Percentiles rank a stretch among this genome's conserved stretches.
Evolutionary conservation across 2,888 invertebrate genomes (phyloP).

Genomic region (Pammene aurita): DNA sequence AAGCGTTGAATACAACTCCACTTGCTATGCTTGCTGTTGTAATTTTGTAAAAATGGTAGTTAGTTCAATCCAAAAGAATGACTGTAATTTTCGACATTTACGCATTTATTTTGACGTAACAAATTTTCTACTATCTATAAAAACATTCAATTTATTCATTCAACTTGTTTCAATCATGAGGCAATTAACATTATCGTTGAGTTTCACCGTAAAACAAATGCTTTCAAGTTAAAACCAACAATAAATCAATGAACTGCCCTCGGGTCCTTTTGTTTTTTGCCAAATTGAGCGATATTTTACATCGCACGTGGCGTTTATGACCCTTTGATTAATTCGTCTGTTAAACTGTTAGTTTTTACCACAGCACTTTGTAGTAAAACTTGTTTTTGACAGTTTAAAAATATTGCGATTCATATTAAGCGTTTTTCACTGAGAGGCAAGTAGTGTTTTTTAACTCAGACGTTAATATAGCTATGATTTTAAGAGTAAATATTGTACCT

Average conservation of each 20-base stretch:
- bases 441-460: neutral
- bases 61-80: too few species aligned
- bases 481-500: too few species aligned
- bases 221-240: constrained; percentile 45
- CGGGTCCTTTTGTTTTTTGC: constrained; percentile 62
- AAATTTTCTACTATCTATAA: neutral
- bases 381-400: constrained; percentile 5
- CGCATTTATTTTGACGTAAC: neutral
- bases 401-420: neutral
- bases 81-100: too few species aligned
- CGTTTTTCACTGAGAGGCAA: neutral
- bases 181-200: constrained; percentile 55
- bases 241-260: constrained; percentile 67
- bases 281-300: constrained; percentile 63
- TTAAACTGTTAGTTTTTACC: constrained; percentile 46
- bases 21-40: too few species aligned
- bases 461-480: too few species aligned
- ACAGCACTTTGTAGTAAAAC: neutral
- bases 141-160: neutral
- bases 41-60: too few species aligned
- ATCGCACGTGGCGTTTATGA: constrained; percentile 75
- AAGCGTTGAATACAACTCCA: too few species aligned
- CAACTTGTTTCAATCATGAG: constrained; percentile 28
- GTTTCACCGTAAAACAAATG: constrained; percentile 62
- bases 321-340: constrained; percentile 73